Conservation (phyloP, 2,113 vertebrate genomes). For the Odontesthes bonariensis region DNA sequence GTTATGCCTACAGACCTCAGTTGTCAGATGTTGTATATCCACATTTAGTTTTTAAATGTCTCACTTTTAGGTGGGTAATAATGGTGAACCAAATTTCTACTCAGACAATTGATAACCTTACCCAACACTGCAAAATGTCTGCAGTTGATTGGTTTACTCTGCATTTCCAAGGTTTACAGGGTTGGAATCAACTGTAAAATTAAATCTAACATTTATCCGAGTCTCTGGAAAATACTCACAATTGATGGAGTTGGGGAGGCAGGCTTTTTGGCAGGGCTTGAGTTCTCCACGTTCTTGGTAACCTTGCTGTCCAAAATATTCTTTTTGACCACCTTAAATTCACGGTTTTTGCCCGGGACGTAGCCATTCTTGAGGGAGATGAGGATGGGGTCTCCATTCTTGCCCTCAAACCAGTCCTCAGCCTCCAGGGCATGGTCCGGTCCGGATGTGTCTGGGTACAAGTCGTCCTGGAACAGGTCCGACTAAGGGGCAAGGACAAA, state of each 20-base stretch:
- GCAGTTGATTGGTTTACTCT: not conserved
- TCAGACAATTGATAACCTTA: not conserved
- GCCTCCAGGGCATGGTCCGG: conserved; percentile 92
- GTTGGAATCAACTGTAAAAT: not conserved
- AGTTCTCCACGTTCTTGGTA: conserved; percentile 89
- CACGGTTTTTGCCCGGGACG: conserved; percentile 92
- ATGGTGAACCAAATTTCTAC: too few relatives aligned
- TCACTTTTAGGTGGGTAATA: not conserved
- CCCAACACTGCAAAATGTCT: not conserved
- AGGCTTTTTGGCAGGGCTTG: conserved; percentile 84
- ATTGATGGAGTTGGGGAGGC: conserved; percentile 70
- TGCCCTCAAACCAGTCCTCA: conserved; percentile 96
- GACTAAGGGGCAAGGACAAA: conserved; percentile 82
- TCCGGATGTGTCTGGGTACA: conserved; percentile 95
- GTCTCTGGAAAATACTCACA: conserved; percentile 67
- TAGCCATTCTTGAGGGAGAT: conserved; percentile 96
- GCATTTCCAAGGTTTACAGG: not conserved
- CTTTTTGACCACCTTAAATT: conserved; percentile 96
- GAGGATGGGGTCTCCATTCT: conserved; percentile 91
- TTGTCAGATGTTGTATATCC: not conserved
- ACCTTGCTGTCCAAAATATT: conserved; percentile 92
- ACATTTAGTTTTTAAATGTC: not conserved
- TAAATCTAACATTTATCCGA: not conserved
- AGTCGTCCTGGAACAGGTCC: conserved; percentile 97
- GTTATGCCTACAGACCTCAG: conserved; percentile 1